Evolutionary conservation across 2,888 invertebrate genomes (phyloP), one percentile per base, ranked within the genome.

Genomic region (Tipula confusa): DNA sequence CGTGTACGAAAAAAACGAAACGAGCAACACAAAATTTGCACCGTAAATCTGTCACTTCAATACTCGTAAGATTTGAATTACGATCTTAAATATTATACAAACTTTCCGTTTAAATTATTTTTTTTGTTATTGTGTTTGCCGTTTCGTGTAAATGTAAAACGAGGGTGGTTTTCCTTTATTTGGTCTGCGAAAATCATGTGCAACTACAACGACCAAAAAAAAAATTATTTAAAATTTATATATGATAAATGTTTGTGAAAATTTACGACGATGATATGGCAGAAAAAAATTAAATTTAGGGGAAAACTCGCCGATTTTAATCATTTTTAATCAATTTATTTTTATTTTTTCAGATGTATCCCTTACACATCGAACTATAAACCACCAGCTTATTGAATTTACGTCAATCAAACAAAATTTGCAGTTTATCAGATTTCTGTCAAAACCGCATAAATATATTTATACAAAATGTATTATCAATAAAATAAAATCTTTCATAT

Each of bases 21-120:
- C 43, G 43, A 24, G 24, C 18, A 6, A 64, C 18, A 64, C n/a
- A 43, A 64, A 64, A 24, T 64, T 64, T 64, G 24, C 24, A 64
- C 64, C 64, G 64, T 64, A 64, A 64, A 64, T 64, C 64, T 64
- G 64, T 64, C 64, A 64, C 64, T 64, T 64, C 64, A 64, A 64
- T 64, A 64, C 64, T 64, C 64, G 64, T 64, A 64, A 64, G 64
- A 64, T 64, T 64, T 64, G 64, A 64, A 64, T 64, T 64, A 64
- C 64, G 64, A 64, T 64, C 64, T 64, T 64, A 64, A 64, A 64
- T 64, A 64, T 64, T 64, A 64, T 64, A 64, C 64, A 24, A 64
- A 64, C 64, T 64, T 64, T 64, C 24, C 64, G 64, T 64, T 64
- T 64, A 48, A 18, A 18, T 48, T 48, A 18, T 48, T 48, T 18